Percentiles rank a stretch among this genome's conserved stretches.
Conservation (phyloP, 2,888 invertebrate species). For the Kryphioiulus occultus region DNA sequence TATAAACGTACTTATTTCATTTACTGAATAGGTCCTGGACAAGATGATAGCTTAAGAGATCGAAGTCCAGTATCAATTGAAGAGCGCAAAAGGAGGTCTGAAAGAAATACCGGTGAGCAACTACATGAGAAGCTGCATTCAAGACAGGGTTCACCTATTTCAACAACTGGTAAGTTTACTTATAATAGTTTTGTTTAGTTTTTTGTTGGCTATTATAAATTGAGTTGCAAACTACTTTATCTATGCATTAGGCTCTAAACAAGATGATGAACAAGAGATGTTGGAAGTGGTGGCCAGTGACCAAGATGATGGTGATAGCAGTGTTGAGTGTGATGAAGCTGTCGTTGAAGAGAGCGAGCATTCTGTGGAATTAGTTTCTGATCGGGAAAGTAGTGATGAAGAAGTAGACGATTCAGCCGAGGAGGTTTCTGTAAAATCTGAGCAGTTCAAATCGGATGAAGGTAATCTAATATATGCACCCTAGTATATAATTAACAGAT, state of each 20-base stretch:
- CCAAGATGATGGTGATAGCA: conserved; percentile 53
- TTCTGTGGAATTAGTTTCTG: background rate
- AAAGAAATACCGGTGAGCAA: conserved; percentile 51
- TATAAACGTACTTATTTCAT: no score
- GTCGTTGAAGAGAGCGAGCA: background rate
- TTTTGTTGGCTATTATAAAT: background rate
- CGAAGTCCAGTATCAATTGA: conserved; percentile 39
- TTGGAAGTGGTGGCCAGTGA: conserved; percentile 47
- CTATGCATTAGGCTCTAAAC: no score
- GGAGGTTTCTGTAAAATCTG: background rate
- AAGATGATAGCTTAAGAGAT: background rate
- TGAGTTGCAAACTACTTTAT: no score
- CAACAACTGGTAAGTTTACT: background rate
- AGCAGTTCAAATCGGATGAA: background rate
- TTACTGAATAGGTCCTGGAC: background rate
- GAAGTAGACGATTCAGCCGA: background rate
- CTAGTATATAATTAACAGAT: no score
- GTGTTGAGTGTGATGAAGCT: background rate
- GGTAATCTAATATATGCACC: background rate
- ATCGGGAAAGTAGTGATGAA: background rate
- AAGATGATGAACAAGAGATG: background rate
- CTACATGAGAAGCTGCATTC: conserved; percentile 51
- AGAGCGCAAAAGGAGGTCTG: conserved; percentile 48
- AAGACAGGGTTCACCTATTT: background rate
- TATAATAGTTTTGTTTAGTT: background rate